Conservation (phyloP, 2,113 vertebrate species). For the Salvelinus namaycush region DNA sequence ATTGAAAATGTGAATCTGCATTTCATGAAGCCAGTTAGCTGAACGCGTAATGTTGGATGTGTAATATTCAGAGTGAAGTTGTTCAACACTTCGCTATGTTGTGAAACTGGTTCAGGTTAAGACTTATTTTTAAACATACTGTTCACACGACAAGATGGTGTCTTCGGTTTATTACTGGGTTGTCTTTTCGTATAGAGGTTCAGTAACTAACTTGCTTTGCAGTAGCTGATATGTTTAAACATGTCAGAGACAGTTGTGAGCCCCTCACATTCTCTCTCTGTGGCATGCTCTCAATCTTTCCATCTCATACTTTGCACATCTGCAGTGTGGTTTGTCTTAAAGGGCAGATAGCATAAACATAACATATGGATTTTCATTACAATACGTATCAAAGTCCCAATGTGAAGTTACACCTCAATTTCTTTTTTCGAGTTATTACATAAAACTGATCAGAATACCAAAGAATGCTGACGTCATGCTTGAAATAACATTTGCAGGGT, state of each 20-base stretch:
- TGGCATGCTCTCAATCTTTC: no score
- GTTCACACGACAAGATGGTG: background rate
- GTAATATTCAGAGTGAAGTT: background rate
- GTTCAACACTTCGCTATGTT: constrained; percentile 29
- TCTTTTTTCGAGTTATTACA: no score
- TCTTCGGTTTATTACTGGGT: background rate
- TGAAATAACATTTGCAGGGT: no score
- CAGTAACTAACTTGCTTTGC: background rate
- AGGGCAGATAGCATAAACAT: no score
- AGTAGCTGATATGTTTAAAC: background rate
- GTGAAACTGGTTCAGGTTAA: constrained; percentile 50
- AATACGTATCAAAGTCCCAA: no score
- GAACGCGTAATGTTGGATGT: no score
- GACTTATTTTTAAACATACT: background rate
- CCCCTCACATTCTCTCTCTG: background rate
- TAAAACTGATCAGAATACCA: no score
- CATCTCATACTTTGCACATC: background rate
- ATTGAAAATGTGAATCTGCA: no score
- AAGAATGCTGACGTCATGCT: no score
- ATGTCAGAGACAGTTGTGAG: constrained; percentile 1
- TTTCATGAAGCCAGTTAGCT: no score
- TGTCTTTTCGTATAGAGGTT: background rate
- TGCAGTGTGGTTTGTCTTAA: background rate
- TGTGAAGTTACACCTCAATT: no score
- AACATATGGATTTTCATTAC: no score